Conservation (phyloP, 2,888 invertebrate species). For the Ormyrus nitidulus region DNA sequence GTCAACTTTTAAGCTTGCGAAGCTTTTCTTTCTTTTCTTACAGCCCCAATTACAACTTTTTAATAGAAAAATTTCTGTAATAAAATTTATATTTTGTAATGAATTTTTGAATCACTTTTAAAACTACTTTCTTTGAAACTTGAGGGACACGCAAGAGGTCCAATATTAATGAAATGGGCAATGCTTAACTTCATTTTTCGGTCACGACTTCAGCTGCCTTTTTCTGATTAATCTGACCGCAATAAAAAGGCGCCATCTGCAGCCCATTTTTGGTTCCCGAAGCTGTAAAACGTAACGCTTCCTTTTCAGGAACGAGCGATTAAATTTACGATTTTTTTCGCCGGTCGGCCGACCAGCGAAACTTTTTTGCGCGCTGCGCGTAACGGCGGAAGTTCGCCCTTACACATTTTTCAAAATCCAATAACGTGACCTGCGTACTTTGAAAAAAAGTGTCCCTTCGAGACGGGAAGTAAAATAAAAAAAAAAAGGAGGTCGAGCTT, state of each 20-base stretch:
- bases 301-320: conserved; percentile 18
- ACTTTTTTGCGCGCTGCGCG: conserved; percentile 11
- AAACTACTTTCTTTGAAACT: too few relatives aligned
- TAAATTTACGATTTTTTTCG: conserved; percentile 37
- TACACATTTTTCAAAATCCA: conserved; percentile 31
- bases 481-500: conserved; percentile 13
- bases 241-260: conserved; percentile 32
- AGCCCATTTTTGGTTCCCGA: conserved; percentile 28
- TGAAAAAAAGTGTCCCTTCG: neutral
- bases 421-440: conserved; percentile 7
- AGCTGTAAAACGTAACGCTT: conserved; percentile 14
- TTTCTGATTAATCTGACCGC: conserved; percentile 26
- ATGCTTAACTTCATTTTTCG: too few relatives aligned
- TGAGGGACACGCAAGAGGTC: too few relatives aligned
- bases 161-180: too few relatives aligned
- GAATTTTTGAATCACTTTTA: neutral
- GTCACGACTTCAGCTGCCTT: too few relatives aligned
- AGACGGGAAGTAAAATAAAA: neutral
- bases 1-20: conserved; percentile 2
- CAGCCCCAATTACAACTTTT: neutral
- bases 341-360: neutral
- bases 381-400: conserved; percentile 27
- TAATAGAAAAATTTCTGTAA: neutral
- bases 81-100: too few relatives aligned
- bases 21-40: too few relatives aligned